Conservation (phyloP, 2,113 vertebrate genomes). For the Lamprotornis superbus region DNA sequence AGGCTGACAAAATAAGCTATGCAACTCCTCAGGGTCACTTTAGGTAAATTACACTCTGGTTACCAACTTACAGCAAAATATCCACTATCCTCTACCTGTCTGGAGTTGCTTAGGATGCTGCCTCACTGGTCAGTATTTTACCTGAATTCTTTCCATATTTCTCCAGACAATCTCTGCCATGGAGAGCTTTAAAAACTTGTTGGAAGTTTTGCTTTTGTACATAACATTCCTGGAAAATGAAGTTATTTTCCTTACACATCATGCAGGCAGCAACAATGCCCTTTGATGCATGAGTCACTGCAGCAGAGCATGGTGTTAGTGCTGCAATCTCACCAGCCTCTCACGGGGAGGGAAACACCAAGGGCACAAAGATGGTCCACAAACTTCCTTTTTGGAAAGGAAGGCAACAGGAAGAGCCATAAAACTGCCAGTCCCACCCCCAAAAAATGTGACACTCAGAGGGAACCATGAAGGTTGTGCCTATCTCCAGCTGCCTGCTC, state of each 20-base stretch:
- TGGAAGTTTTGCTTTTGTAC: neutral
- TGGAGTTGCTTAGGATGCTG: neutral
- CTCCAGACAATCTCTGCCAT: neutral
- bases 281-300: neutral
- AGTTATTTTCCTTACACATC: neutral
- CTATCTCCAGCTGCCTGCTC: neutral
- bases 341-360: neutral
- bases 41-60: neutral
- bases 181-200: neutral
- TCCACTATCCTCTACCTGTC: neutral
- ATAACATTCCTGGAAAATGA: neutral
- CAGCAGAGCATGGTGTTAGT: neutral
- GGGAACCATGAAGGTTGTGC: neutral
- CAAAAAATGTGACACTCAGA: neutral
- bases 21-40: neutral
- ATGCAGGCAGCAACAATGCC: neutral
- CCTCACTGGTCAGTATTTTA: neutral
- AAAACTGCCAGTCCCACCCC: neutral
- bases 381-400: neutral
- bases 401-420: neutral
- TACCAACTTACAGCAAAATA: neutral
- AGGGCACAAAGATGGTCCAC: neutral
- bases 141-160: neutral
- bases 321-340: accelerated
- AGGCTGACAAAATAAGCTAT: neutral